Conservation (phyloP, 2,888 invertebrate genomes). For the Acronicta leporina region DNA sequence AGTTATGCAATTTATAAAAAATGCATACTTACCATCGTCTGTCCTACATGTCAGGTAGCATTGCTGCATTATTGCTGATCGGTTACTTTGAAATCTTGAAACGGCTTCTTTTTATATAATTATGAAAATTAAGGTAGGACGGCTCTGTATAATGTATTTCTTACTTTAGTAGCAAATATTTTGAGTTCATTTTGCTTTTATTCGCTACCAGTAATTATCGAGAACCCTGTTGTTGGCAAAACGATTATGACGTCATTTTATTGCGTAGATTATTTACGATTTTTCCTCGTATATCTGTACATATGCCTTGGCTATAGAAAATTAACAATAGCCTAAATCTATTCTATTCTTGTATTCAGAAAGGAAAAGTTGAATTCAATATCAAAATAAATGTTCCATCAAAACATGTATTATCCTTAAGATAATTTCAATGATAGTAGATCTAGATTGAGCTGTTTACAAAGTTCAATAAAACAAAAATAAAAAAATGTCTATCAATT, state of each 20-base stretch:
- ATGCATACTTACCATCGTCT: constrained; percentile 34
- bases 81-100: neutral
- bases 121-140: constrained; percentile 15
- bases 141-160: neutral
- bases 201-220: constrained; percentile 9
- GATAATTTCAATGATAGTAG: constrained; percentile 2
- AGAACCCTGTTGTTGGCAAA: constrained; percentile 6
- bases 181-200: constrained; percentile 2
- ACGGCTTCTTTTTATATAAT: neutral
- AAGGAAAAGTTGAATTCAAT: constrained; percentile 12
- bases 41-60: constrained; percentile 22
- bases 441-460: neutral
- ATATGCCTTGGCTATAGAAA: constrained; percentile 29
- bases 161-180: neutral
- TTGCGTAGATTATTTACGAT: constrained; percentile 46
- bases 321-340: constrained; percentile 40
- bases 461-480: constrained; percentile 7
- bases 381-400: constrained; percentile 28
- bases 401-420: constrained; percentile 13
- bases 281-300: constrained; percentile 23
- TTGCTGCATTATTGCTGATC: constrained; percentile 23
- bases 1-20: constrained; percentile 39
- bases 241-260: constrained; percentile 35
- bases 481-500: too few species aligned
- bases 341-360: constrained; percentile 19